Conservation (phyloP, 2,888 invertebrate species). For the Tachina fera region DNA sequence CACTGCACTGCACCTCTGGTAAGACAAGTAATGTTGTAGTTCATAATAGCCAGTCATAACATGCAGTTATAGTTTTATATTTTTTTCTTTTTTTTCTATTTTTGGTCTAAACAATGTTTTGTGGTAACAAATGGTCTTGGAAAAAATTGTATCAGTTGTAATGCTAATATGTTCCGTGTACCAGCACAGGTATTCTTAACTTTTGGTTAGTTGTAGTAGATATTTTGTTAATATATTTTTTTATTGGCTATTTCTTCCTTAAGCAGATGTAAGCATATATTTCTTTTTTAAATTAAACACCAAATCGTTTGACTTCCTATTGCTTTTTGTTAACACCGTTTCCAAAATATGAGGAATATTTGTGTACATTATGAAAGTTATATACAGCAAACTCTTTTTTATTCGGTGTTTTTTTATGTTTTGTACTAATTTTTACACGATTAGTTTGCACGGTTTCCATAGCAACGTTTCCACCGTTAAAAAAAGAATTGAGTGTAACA, state of each 20-base stretch:
- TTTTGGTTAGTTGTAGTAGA: not conserved
- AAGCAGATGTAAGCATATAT: conserved; percentile 42
- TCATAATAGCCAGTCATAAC: conserved; percentile 64
- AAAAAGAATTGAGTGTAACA: no score
- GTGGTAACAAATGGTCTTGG: conserved; percentile 39
- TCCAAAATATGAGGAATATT: not conserved
- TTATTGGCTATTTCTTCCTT: conserved; percentile 41
- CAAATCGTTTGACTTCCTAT: conserved; percentile 48
- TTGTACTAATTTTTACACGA: no score
- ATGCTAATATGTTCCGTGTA: conserved; percentile 66
- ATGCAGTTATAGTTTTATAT: conserved; percentile 56
- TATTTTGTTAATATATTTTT: not conserved
- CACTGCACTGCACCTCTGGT: not conserved
- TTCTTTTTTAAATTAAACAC: conserved; percentile 41
- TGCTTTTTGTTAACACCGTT: conserved; percentile 37
- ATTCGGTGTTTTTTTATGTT: no score
- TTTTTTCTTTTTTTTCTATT: not conserved
- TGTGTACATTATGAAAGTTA: not conserved
- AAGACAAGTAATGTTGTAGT: conserved; percentile 40
- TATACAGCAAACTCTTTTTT: no score
- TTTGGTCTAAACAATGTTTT: not conserved
- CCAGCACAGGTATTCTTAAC: not conserved
- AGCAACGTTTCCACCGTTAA: no score
- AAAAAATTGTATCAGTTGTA: conserved; percentile 69
- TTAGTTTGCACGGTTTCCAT: no score